Conservation (phyloP, 2,888 invertebrate species). For the Cyaniris semiargus region DNA sequence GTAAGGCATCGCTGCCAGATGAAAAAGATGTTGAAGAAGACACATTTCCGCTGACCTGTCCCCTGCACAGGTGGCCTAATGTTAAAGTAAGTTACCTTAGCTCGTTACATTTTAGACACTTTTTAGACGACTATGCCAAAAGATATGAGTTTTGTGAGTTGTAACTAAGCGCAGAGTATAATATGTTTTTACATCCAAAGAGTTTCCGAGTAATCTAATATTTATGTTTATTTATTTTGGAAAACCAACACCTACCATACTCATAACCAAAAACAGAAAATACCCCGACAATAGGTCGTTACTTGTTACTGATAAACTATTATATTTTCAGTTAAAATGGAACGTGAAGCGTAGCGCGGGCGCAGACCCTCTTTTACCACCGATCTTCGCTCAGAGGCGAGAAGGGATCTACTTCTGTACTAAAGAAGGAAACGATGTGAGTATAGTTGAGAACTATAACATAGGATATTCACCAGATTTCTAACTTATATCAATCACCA, state of each 20-base stretch:
- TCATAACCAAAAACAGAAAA: too few relatives aligned
- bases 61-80: conserved; percentile 81
- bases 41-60: conserved; percentile 79
- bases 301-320: background rate
- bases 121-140: too few relatives aligned
- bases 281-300: too few relatives aligned
- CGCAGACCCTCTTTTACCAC: background rate
- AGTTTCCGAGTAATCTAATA: background rate
- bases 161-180: too few relatives aligned
- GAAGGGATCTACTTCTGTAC: background rate
- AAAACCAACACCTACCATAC: too few relatives aligned
- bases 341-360: background rate
- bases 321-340: conserved; percentile 12
- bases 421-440: background rate
- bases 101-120: background rate
- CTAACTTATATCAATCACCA: too few relatives aligned
- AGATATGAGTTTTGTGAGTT: too few relatives aligned
- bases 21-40: conserved; percentile 68
- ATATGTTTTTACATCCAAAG: background rate
- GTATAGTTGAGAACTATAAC: background rate
- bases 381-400: background rate
- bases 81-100: conserved; percentile 63
- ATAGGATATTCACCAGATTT: background rate
- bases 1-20: conserved; percentile 57
- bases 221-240: too few relatives aligned